Percentiles rank a stretch among this genome's conserved stretches.
phyloP scores from a whole-genome alignment of 2,888 invertebrate genomes.

The Drosophila recens region DNA sequence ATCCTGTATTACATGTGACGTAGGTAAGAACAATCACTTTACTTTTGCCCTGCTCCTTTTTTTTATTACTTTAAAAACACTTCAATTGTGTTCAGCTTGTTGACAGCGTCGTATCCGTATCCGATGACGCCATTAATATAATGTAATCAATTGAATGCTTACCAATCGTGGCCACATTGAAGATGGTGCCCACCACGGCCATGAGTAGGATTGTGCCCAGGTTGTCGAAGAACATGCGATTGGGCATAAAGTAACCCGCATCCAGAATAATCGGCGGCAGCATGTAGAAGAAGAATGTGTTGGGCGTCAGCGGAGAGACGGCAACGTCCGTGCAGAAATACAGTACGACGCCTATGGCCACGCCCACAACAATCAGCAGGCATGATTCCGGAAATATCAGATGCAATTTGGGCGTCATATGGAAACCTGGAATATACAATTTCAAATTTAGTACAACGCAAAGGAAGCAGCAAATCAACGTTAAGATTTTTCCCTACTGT shows the following conservation, averaged over 20 bases:
- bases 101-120: slow-evolving; percentile 9
- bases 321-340: slow-evolving; percentile 93
- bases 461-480: slow-evolving; percentile 1
- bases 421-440: slow-evolving; percentile 92
- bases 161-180: slow-evolving; percentile 97
- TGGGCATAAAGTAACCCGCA: slow-evolving; percentile 99
- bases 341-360: slow-evolving; percentile 94
- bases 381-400: slow-evolving; percentile 99
- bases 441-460: slow-evolving; percentile 2
- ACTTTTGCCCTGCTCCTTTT: background rate
- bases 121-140: slow-evolving; percentile 28
- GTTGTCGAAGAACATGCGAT: slow-evolving; percentile 98
- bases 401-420: slow-evolving; percentile 96
- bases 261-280: slow-evolving; percentile 99
- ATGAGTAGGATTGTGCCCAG: slow-evolving; percentile 97
- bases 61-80: slow-evolving; percentile 2
- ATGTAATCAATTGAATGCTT: slow-evolving; percentile 82
- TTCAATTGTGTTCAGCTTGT: slow-evolving; percentile 12
- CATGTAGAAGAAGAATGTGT: slow-evolving; percentile 98
- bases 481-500: background rate
- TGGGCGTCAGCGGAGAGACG: slow-evolving; percentile 95
- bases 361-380: slow-evolving; percentile 97
- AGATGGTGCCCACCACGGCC: slow-evolving; percentile 97
- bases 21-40: slow-evolving; percentile 24
- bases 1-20: slow-evolving; percentile 18